Conservation (phyloP, 2,888 invertebrate genomes). For the Ellobium chinense region DNA sequence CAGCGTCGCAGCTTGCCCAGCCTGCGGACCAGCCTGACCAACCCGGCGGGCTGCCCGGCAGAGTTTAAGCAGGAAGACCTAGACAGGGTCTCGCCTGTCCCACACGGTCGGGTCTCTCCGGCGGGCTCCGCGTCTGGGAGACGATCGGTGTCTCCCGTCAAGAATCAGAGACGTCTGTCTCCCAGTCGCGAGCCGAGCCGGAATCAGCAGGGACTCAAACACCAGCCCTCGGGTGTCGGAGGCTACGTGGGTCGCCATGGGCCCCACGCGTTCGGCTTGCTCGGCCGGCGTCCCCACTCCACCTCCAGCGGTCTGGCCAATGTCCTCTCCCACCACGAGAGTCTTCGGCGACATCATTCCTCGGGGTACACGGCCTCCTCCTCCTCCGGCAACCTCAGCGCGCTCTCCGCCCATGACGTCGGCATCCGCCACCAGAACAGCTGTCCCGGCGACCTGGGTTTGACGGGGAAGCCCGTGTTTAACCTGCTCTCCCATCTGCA, state of each 20-base stretch:
- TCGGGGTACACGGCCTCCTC: conserved; percentile 2
- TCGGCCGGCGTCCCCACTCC: conserved; percentile 5
- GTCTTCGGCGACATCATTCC: conserved; percentile 28
- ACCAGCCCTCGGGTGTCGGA: conserved; percentile 35
- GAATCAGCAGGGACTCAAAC: conserved; percentile 12
- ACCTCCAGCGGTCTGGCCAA: conserved; percentile 1
- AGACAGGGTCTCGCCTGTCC: neutral
- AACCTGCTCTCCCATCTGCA: neutral
- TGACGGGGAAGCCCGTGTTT: neutral
- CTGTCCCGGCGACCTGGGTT: conserved; percentile 33
- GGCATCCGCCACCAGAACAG: conserved; percentile 26
- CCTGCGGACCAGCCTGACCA: conserved; percentile 35
- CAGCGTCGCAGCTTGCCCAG: conserved; percentile 38
- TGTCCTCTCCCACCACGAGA: conserved; percentile 13
- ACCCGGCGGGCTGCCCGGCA: conserved; percentile 11
- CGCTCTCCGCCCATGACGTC: neutral
- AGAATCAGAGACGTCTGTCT: conserved; percentile 1
- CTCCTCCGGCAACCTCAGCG: conserved; percentile 2
- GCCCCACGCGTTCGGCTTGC: neutral
- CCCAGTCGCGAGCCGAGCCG: neutral
- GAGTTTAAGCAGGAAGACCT: conserved; percentile 23
- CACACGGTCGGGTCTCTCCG: conserved; percentile 20
- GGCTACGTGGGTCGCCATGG: conserved; percentile 12
- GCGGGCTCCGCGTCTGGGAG: conserved; percentile 4
- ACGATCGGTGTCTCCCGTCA: conserved; percentile 28